Evolutionary conservation across 1,140 invertebrate genomes (phyloP).

Genomic region (Zaprionus vittiger): DNA sequence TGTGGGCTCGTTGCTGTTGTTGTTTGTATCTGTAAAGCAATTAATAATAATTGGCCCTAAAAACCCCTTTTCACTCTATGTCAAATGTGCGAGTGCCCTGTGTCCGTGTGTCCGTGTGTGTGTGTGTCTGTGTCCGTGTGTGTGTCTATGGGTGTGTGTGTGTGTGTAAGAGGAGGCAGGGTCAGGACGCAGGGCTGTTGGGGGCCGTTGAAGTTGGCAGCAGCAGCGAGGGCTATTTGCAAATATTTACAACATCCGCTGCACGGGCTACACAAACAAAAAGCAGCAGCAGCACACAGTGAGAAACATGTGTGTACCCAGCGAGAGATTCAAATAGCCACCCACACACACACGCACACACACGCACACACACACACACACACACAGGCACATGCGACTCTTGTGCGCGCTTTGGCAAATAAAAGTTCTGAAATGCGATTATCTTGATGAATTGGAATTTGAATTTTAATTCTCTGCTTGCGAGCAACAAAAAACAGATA

Average conservation of each 20-base stretch:
- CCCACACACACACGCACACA: not conserved
- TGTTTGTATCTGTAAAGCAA: constrained; percentile 76
- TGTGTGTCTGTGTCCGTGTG: constrained; percentile 18
- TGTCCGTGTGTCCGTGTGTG: constrained; percentile 15
- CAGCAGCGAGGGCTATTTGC: constrained; percentile 67
- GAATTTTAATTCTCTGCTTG: constrained; percentile 79
- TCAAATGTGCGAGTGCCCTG: constrained; percentile 24
- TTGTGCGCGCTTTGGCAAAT: constrained; percentile 67
- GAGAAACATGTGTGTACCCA: not conserved
- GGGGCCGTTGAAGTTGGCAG: constrained; percentile 14
- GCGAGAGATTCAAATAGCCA: constrained; percentile 15
- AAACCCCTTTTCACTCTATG: constrained; percentile 58
- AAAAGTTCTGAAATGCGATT: constrained; percentile 83
- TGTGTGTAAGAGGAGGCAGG: constrained; percentile 20
- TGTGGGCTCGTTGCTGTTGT: constrained; percentile 43
- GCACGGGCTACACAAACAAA: constrained; percentile 59
- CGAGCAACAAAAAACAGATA: constrained; percentile 54
- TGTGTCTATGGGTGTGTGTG: constrained; percentile 18
- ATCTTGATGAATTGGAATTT: constrained; percentile 83
- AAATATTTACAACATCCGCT: constrained; percentile 81
- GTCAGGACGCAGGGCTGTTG: constrained; percentile 21
- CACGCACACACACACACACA: not conserved
- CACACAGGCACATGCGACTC: constrained; percentile 49
- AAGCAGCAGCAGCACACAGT: constrained; percentile 29
- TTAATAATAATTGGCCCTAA: constrained; percentile 81